Base-by-base conservation (phyloP, 1,140 invertebrate genomes). In the Leptestheria dahalacensis region DNA sequence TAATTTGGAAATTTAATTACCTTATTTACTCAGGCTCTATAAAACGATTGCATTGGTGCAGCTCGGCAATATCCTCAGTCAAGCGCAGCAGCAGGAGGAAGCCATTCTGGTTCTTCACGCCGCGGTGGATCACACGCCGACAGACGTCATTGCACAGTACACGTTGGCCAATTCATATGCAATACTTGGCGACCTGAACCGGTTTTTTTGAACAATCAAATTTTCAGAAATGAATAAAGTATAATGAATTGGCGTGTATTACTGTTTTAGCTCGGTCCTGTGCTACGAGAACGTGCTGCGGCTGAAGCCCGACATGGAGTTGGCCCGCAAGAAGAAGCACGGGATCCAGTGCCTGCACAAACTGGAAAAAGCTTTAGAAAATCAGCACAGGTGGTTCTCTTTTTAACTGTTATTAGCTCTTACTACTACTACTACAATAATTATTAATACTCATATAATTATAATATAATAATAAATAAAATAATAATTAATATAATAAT, bases 1-100 rank as follows among this genome's bases (percentile, higher is more conserved):
- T n/a, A n/a, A n/a, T n/a, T n/a, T n/a, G n/a, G n/a, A n/a, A n/a
- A n/a, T n/a, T n/a, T n/a, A n/a, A n/a, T 48, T 23, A 57, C 56
- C 24, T 61, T 49, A 65, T 66, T 33, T 48, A 76, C 70, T 57
- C 68, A 85, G 82, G 64, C 72, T 80, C 60, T 81, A 81, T 66
- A 83, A 84, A 69, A 86, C 90, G 71, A 81, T 91, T 61, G 80
- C 88, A 2, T 72, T 91, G 53, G 75, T 89, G 20, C 88, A 82
- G 66, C 71, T 91, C 64, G 88, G 85, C n/a, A 85, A 85, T 49
- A 81, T 91, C 66, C 74, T 92, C 4, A 86, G 89, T 65, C 78
- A 84, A 41, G 78, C 82, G 53, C 79, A 79, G 52, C 75, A 80
- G 63, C 80, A 81, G 11, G 80, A 81, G 62, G 88, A 92, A 71